phyloP scores from a whole-genome alignment of 1,140 invertebrate species.

The Oryctes rhinoceros region DNA sequence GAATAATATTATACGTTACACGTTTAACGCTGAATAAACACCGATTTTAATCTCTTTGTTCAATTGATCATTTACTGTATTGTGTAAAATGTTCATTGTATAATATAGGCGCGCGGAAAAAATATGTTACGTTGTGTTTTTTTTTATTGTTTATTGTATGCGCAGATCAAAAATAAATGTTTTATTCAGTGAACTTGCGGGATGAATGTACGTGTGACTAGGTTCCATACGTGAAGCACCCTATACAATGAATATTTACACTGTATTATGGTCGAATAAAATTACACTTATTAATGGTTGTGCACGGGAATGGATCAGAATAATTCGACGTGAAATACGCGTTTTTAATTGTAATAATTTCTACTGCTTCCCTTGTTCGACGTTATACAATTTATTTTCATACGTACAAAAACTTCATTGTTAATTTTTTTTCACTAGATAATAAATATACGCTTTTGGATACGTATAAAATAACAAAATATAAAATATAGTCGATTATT shows the following conservation, averaged over 20 bases:
- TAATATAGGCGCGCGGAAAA: slow-evolving; percentile 32
- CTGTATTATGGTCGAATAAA: slow-evolving; percentile 24
- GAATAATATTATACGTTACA: slow-evolving; percentile 42
- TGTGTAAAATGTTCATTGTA: slow-evolving; percentile 43
- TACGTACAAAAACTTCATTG: not conserved
- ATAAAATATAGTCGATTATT: no score
- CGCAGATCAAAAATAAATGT: slow-evolving; percentile 15
- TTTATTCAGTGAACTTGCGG: slow-evolving; percentile 31
- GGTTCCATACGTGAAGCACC: not conserved
- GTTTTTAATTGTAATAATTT: slow-evolving; percentile 35
- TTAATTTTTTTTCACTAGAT: not conserved
- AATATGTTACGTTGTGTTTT: slow-evolving; percentile 33
- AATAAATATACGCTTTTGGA: not conserved
- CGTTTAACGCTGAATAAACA: slow-evolving; percentile 58
- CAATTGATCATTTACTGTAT: slow-evolving; percentile 54
- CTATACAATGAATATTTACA: slow-evolving; percentile 12
- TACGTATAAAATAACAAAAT: no score
- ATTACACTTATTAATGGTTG: slow-evolving; percentile 19
- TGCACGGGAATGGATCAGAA: not conserved
- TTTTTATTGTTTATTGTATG: slow-evolving; percentile 27
- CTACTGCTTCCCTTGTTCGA: not conserved
- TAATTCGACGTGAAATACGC: slow-evolving; percentile 8
- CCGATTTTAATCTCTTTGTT: slow-evolving; percentile 57
- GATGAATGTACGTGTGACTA: slow-evolving; percentile 17
- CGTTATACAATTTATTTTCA: slow-evolving; percentile 2